These are phyloP conservation scores for Trematocara macrostoma DNA, from an alignment of 2,113 vertebrate species.

Conservation along the genomic window DNA sequence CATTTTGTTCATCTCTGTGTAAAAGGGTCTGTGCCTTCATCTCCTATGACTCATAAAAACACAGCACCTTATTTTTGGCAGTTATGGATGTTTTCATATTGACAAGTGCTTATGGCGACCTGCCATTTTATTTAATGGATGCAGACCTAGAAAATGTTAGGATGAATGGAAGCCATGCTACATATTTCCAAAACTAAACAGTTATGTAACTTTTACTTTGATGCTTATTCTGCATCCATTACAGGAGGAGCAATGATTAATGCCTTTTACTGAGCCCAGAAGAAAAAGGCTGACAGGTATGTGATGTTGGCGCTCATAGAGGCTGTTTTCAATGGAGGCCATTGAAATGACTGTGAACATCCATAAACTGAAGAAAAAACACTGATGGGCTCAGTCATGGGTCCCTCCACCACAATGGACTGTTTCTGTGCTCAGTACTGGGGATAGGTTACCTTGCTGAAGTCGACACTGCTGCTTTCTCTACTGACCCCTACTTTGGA, in stretches of 20 bases:
- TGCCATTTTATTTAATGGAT: constrained; percentile 27
- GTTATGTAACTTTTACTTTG: constrained; percentile 18
- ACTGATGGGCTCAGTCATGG: constrained; percentile 13
- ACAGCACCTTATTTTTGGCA: constrained; percentile 39
- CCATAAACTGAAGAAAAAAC: constrained; percentile 12
- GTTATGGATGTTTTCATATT: constrained; percentile 16
- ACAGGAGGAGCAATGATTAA: neutral
- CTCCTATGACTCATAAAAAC: constrained; percentile 29
- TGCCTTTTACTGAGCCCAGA: neutral
- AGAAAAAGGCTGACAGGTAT: neutral
- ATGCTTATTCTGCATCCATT: neutral
- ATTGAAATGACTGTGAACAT: constrained; percentile 10
- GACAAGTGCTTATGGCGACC: constrained; percentile 9
- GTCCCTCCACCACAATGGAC: constrained; percentile 4
- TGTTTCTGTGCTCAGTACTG: constrained; percentile 45
- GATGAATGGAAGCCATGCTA: constrained; percentile 15
- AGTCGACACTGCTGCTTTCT: constrained; percentile 93
- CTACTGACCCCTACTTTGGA: constrained; percentile 84
- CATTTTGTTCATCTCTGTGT: neutral
- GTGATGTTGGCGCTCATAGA: neutral
- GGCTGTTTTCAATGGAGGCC: neutral
- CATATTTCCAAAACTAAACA: constrained; percentile 1
- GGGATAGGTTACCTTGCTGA: constrained; percentile 85
- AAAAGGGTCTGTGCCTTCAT: neutral
- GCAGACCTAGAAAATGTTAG: neutral